Evolutionary conservation across 1,140 invertebrate genomes (phyloP).

Genomic region (Condylostylus longicornis): DNA sequence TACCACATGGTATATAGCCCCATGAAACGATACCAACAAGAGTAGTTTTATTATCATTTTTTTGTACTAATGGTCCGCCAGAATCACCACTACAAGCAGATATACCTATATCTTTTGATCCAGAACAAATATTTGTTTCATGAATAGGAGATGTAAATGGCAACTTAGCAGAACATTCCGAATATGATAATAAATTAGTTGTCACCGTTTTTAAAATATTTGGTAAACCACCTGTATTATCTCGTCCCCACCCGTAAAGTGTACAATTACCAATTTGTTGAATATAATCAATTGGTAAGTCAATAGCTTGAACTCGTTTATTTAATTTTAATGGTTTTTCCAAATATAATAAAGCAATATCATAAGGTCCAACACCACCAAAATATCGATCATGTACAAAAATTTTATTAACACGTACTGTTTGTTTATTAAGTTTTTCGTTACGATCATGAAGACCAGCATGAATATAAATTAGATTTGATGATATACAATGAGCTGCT

Average conservation of each 20-base stretch:
- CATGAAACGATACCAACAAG: slow-evolving; percentile 55
- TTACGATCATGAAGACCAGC: slow-evolving; percentile 26
- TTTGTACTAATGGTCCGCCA: slow-evolving; percentile 41
- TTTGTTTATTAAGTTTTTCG: slow-evolving; percentile 18
- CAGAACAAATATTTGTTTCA: slow-evolving; percentile 41
- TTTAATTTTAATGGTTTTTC: slow-evolving; percentile 35
- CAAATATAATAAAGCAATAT: slow-evolving; percentile 45
- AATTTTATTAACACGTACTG: slow-evolving; percentile 15
- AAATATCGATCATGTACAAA: slow-evolving; percentile 35
- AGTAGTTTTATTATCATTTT: slow-evolving; percentile 3
- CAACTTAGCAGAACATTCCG: slow-evolving; percentile 8
- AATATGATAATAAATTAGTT: slow-evolving; percentile 23
- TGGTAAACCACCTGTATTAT: slow-evolving; percentile 17
- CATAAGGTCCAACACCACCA: slow-evolving; percentile 38
- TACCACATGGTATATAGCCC: slow-evolving; percentile 51
- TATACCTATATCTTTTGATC: slow-evolving; percentile 35
- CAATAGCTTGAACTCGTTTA: slow-evolving; percentile 32
- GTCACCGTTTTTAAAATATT: slow-evolving; percentile 28
- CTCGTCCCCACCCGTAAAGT: slow-evolving; percentile 37
- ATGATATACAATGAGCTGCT: slow-evolving; percentile 23
- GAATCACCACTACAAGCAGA: slow-evolving; percentile 48
- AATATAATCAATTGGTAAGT: slow-evolving; percentile 30
- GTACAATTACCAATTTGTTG: slow-evolving; percentile 18
- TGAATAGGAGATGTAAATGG: slow-evolving; percentile 14
- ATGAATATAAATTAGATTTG: slow-evolving; percentile 14